These are phyloP conservation scores for Helleia helle DNA, from an alignment of 2,888 invertebrate species.

Conservation along the genomic window DNA sequence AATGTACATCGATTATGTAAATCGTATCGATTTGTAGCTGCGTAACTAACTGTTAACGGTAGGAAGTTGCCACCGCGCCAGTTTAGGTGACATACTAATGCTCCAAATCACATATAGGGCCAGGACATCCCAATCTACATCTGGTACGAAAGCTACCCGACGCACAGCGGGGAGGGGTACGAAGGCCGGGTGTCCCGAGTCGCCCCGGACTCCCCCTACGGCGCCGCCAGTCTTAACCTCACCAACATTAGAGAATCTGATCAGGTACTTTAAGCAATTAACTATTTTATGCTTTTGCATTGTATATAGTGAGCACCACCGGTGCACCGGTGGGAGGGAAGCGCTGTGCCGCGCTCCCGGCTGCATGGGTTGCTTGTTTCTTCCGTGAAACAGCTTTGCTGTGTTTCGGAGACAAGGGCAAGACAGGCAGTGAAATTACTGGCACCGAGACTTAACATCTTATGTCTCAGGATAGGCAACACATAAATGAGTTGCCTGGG, in stretches of 20 bases:
- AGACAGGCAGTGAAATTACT: too few relatives aligned
- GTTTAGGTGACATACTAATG: slow-evolving; percentile 27
- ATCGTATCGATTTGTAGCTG: slow-evolving; percentile 15
- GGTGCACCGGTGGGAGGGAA: too few relatives aligned
- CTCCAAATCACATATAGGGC: slow-evolving; percentile 77
- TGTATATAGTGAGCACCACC: too few relatives aligned
- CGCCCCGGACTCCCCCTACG: slow-evolving; percentile 89
- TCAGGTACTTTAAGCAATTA: slow-evolving; percentile 71
- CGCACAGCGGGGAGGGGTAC: slow-evolving; percentile 96
- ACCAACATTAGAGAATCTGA: slow-evolving; percentile 94
- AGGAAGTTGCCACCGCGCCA: slow-evolving; percentile 28
- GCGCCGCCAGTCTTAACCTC: slow-evolving; percentile 95
- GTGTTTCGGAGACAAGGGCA: too few relatives aligned
- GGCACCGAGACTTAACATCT: too few relatives aligned
- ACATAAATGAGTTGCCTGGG: too few relatives aligned
- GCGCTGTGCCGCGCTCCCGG: too few relatives aligned
- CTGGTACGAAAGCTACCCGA: slow-evolving; percentile 98
- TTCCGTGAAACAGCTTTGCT: too few relatives aligned
- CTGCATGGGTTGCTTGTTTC: too few relatives aligned
- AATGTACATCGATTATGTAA: slow-evolving; percentile 10
- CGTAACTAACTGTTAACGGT: slow-evolving; percentile 15
- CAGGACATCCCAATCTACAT: slow-evolving; percentile 98
- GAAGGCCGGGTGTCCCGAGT: slow-evolving; percentile 93
- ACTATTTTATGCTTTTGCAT: too few relatives aligned
- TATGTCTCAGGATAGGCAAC: too few relatives aligned